Percentiles rank a stretch among this genome's conserved stretches.
phyloP scores from a whole-genome alignment of 1,140 invertebrate genomes.

The Neodiprion pinetum region DNA sequence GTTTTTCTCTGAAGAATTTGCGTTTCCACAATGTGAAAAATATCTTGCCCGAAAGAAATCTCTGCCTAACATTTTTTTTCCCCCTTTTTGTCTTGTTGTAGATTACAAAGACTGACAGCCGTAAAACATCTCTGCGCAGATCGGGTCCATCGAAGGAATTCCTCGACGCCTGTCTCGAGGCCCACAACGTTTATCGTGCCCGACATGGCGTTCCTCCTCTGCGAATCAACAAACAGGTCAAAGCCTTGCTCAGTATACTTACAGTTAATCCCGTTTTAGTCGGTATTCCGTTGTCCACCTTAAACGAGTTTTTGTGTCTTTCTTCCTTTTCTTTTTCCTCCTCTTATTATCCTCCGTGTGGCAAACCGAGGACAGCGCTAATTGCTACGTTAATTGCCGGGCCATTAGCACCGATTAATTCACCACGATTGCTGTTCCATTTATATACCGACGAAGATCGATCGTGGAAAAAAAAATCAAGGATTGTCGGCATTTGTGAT shows the following conservation, averaged over 20 bases:
- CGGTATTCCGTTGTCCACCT: neutral
- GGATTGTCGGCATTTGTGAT: neutral
- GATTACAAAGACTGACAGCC: slow-evolving; percentile 61
- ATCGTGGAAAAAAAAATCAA: neutral
- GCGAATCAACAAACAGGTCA: slow-evolving; percentile 74
- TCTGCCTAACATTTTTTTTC: slow-evolving; percentile 15
- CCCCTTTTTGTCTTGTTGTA: slow-evolving; percentile 38
- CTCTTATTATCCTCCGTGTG: neutral
- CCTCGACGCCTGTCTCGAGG: slow-evolving; percentile 69
- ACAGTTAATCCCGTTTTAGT: slow-evolving; percentile 4
- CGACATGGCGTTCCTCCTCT: slow-evolving; percentile 75
- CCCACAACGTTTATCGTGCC: slow-evolving; percentile 78
- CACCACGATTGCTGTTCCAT: neutral
- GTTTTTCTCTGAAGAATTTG: neutral
- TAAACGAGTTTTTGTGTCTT: neutral
- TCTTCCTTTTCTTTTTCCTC: neutral
- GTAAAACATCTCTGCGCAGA: slow-evolving; percentile 61
- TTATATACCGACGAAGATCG: neutral
- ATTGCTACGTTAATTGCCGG: neutral
- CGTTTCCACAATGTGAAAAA: neutral
- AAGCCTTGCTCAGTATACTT: slow-evolving; percentile 25
- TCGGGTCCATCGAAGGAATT: slow-evolving; percentile 58
- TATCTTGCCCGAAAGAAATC: neutral
- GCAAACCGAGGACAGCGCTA: neutral
- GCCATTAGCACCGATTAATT: neutral